phyloP scores from a whole-genome alignment of 2,797 vertebrate genomes.

The Trachurus trachurus region DNA sequence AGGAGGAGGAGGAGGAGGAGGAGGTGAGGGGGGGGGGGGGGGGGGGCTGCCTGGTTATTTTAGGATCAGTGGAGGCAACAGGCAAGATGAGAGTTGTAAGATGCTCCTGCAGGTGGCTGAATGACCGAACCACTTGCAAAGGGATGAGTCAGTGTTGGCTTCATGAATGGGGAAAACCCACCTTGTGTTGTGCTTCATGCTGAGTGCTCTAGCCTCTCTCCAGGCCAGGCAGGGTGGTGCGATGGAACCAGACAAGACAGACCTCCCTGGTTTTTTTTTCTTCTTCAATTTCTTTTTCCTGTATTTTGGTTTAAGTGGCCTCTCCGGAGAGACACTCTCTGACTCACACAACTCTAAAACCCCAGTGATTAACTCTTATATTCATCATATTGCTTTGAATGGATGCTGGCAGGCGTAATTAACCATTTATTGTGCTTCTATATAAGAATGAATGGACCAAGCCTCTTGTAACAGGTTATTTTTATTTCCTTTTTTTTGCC shows the following conservation, averaged over 20 bases:
- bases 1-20: too few species aligned
- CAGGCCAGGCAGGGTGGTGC: slow-evolving; percentile 35
- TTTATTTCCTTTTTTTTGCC: background rate
- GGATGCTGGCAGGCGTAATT: background rate
- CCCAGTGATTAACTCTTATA: slow-evolving; percentile 6
- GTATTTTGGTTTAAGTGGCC: slow-evolving; percentile 2
- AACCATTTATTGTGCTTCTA: slow-evolving; percentile 2
- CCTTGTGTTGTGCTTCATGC: slow-evolving; percentile 25
- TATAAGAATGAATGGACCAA: background rate
- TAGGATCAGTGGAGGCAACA: slow-evolving; percentile 61
- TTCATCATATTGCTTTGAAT: slow-evolving; percentile 21
- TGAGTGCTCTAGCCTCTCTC: slow-evolving; percentile 37
- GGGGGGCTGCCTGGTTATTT: slow-evolving; percentile 64
- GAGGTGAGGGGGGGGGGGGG: background rate
- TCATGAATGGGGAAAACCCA: slow-evolving; percentile 71
- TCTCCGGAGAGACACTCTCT: background rate
- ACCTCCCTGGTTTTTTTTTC: background rate
- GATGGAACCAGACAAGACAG: slow-evolving; percentile 9
- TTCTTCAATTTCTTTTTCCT: background rate
- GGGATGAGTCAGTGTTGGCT: slow-evolving; percentile 66
- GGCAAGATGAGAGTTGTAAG: slow-evolving; percentile 57
- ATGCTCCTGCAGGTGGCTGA: slow-evolving; percentile 60
- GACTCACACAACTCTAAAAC: background rate
- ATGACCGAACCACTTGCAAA: slow-evolving; percentile 38
- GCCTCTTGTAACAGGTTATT: too few species aligned